These are phyloP conservation scores for Caenorhabditis sp. DNA, from an alignment of 2,888 invertebrate species.

Conservation along the genomic window DNA sequence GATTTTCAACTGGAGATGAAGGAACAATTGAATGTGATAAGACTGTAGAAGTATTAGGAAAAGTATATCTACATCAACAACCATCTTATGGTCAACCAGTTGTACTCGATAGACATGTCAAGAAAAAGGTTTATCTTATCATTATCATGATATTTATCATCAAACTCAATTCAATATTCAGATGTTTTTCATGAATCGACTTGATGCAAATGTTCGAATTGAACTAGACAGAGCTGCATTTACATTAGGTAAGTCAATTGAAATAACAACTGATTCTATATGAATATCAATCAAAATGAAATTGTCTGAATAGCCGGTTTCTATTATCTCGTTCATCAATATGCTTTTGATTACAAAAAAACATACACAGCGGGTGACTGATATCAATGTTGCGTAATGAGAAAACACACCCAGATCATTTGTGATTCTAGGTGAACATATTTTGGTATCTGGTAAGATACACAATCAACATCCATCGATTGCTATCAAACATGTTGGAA, in stretches of 20 bases:
- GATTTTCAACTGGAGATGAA: slow-evolving; percentile 39
- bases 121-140: slow-evolving; percentile 32
- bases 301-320: slow-evolving; percentile 4
- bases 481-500: slow-evolving; percentile 37
- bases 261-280: no score
- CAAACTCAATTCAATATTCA: slow-evolving; percentile 3
- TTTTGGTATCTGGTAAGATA: slow-evolving; percentile 43
- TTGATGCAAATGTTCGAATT: slow-evolving; percentile 42
- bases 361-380: not conserved
- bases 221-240: slow-evolving; percentile 47
- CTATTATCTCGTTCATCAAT: not conserved
- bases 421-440: slow-evolving; percentile 42
- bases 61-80: slow-evolving; percentile 32
- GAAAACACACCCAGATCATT: not conserved
- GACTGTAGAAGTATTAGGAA: slow-evolving; percentile 41
- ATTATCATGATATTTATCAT: not conserved
- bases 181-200: slow-evolving; percentile 41
- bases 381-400: not conserved
- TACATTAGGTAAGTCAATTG: slow-evolving; percentile 29
- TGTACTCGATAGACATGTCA: slow-evolving; percentile 42
- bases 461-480: slow-evolving; percentile 32
- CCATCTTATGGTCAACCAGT: slow-evolving; percentile 35
- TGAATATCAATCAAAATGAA: no score
- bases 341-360: not conserved
- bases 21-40: slow-evolving; percentile 46